phyloP scores from a whole-genome alignment of 92 coral and sea anemone species.

The Heliopora coerulea region DNA sequence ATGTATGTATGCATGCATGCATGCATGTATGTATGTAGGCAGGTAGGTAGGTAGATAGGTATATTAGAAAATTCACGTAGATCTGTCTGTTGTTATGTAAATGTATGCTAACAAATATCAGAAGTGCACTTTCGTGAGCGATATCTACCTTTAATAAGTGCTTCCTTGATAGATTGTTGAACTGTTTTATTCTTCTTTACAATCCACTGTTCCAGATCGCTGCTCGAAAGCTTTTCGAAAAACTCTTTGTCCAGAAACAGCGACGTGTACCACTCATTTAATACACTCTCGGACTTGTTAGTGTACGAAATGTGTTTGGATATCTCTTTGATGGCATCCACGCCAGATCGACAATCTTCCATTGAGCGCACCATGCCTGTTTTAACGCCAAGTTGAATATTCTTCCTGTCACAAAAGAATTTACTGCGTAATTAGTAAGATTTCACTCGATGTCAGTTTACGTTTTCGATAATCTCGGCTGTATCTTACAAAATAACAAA shows the following conservation, averaged over 20 bases:
- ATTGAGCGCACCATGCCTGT: slow-evolving; percentile 88
- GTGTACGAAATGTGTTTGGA: slow-evolving; percentile 47
- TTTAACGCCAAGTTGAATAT: slow-evolving; percentile 74
- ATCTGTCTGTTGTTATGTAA: too few relatives aligned
- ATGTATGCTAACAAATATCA: too few relatives aligned
- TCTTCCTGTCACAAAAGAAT: slow-evolving; percentile 51
- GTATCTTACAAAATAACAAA: too few relatives aligned
- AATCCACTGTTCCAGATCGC: slow-evolving; percentile 61
- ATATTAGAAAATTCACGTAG: too few relatives aligned
- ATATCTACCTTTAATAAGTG: slow-evolving; percentile 62
- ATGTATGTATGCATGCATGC: too few relatives aligned
- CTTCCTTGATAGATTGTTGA: slow-evolving; percentile 53
- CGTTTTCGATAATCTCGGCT: too few relatives aligned
- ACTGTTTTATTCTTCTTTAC: slow-evolving; percentile 50
- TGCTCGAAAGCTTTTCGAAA: slow-evolving; percentile 45
- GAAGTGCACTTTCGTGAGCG: too few relatives aligned
- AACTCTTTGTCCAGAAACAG: slow-evolving; percentile 42
- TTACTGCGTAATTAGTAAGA: too few relatives aligned
- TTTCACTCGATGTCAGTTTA: too few relatives aligned
- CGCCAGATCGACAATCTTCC: slow-evolving; percentile 78
- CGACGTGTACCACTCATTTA: slow-evolving; percentile 63
- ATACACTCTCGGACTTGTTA: slow-evolving; percentile 56
- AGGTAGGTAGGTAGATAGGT: too few relatives aligned
- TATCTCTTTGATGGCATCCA: slow-evolving; percentile 70
- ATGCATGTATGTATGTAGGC: too few relatives aligned